A percentile compares a stretch with the other conserved stretches of the same genome.
Conservation (phyloP, 2,113 vertebrate genomes). For the Tachycineta bicolor region DNA sequence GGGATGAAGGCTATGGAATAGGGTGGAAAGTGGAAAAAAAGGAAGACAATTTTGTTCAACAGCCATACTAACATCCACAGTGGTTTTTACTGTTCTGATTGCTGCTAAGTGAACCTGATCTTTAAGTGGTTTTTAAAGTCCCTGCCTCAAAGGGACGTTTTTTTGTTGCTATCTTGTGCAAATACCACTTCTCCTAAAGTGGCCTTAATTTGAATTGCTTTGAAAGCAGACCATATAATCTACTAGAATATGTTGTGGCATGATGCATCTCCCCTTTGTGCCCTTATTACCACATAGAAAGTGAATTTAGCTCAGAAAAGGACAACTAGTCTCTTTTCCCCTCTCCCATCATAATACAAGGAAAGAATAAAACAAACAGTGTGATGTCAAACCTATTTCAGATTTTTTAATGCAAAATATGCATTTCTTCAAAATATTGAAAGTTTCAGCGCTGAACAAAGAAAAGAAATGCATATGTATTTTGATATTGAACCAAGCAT, state of each 20-base stretch:
- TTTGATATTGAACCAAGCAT: conserved; percentile 53
- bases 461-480: conserved; percentile 64
- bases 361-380: conserved; percentile 43
- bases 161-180: conserved; percentile 43
- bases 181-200: conserved; percentile 55
- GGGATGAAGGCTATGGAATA: not conserved
- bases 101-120: conserved; percentile 39
- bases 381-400: not conserved
- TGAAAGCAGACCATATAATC: conserved; percentile 47
- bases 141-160: conserved; percentile 41
- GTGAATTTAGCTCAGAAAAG: conserved; percentile 62
- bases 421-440: conserved; percentile 37
- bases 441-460: conserved; percentile 25
- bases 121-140: conserved; percentile 54
- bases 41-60: conserved; percentile 7
- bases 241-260: conserved; percentile 4
- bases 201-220: conserved; percentile 54
- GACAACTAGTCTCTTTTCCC: not conserved
- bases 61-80: not conserved
- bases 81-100: conserved; percentile 1
- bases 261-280: not conserved
- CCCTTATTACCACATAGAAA: conserved; percentile 44
- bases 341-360: not conserved
- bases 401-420: not conserved
- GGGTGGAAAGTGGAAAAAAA: not conserved